Base-by-base conservation (phyloP, 2,797 vertebrate species). In the Champsocephalus esox region DNA sequence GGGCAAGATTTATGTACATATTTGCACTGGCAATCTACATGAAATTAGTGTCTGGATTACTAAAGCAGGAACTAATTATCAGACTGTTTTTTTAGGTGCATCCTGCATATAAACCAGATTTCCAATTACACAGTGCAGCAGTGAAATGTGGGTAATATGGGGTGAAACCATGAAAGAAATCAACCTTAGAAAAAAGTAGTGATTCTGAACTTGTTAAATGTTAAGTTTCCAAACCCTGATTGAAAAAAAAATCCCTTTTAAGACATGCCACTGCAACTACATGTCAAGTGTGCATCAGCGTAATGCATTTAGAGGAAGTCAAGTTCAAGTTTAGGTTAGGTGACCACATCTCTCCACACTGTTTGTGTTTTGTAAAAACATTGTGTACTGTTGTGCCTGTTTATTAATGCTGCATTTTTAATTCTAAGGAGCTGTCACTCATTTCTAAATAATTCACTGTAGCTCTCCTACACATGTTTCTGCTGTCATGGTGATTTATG, bases 1-100 rank as follows among this genome's bases (percentile, higher is more conserved):
- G 45, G 67, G 70, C 44, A 62, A 81, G 75, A 92, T 85, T 91
- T 87, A 89, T 91, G 84, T 81, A 84, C 81, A 92, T 88, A 87
- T 90, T 87, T 82, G 68, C 13, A 34, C 17, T 24, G 16, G 24
- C 76, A 86, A 91, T 89, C 81, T 87, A 85, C 89, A 90, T 92
- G 64, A 88, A 90, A 91, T 90, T 76, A 88, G 75, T 59, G 28
- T 81, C 77, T 79, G 68, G 88, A 81, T 88, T 63, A 81, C 59
- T 67, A 48, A 87, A 87, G 75, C 69, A 79, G 75, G 2, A 24
- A 65, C 84, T 89, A 88, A 91, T 92, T 84, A 89, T 75, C 68
- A 79, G 77, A 78, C 78, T 69, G 70, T 81, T 70, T 83, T 28
- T 81, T 83, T 85, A 82, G 77, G 64, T 70, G 48, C 59, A 57